Evolutionary conservation across 2,113 vertebrate genomes (phyloP).

Genomic region (Pelobates fuscus): DNA sequence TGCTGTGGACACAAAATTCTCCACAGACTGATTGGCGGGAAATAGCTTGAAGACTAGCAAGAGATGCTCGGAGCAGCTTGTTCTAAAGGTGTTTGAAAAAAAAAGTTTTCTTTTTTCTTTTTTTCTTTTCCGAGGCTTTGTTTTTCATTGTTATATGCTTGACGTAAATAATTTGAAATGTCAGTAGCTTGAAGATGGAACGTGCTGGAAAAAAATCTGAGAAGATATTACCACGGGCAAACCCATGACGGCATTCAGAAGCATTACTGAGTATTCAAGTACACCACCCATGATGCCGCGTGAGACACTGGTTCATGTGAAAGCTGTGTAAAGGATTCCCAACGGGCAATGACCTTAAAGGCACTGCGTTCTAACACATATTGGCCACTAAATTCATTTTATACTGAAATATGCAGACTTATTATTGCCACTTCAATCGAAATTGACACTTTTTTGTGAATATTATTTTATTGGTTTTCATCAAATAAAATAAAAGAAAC

Average conservation of each 20-base stretch:
- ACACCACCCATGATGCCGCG: no score
- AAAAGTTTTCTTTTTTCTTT: no score
- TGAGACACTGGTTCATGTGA: no score
- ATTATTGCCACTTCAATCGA: no score
- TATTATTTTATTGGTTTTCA: no score
- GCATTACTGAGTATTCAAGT: background rate
- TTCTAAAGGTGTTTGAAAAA: background rate
- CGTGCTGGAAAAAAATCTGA: background rate
- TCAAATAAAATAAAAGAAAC: no score
- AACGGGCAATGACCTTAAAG: no score
- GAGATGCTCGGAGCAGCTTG: background rate
- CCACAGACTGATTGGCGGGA: background rate
- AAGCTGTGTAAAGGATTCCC: no score
- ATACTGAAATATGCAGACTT: no score
- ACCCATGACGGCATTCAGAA: constrained; percentile 15
- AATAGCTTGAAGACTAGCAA: background rate
- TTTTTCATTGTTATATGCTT: background rate
- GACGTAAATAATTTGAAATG: constrained; percentile 28
- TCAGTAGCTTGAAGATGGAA: constrained; percentile 17
- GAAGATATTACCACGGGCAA: constrained; percentile 1
- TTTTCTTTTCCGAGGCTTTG: background rate
- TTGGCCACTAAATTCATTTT: no score
- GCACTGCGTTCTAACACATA: no score
- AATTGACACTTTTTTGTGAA: no score
- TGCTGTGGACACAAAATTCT: constrained; percentile 17